Percentiles rank a stretch among this genome's conserved stretches.
Evolutionary conservation across 2,113 vertebrate species (phyloP).

Genomic region (Vidua macroura): DNA sequence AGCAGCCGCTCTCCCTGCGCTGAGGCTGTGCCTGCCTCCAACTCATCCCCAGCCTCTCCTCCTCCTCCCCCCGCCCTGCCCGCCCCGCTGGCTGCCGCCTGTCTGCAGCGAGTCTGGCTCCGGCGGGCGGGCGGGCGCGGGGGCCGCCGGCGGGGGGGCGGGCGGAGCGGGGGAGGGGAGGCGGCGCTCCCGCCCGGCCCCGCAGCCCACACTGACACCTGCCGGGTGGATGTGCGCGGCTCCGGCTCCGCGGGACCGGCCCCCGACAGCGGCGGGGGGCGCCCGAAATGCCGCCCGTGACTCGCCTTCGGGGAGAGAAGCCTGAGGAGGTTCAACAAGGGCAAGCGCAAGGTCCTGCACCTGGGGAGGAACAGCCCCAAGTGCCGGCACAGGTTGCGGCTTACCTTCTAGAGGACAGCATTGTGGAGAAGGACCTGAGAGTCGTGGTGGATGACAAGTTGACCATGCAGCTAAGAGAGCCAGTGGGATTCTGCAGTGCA

Average conservation of each 20-base stretch:
- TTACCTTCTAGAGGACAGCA: background rate
- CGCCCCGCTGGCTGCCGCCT: no score
- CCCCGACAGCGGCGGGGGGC: background rate
- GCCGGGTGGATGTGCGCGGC: slow-evolving; percentile 9
- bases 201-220: slow-evolving; percentile 40
- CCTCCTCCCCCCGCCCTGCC: no score
- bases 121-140: no score
- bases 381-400: background rate
- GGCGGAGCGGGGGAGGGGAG: no score
- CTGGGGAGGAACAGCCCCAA: background rate
- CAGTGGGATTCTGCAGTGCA: background rate
- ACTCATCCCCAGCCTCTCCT: no score
- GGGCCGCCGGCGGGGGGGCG: no score
- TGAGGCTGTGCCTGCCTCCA: no score
- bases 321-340: background rate
- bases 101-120: no score
- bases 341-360: background rate
- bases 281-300: no score
- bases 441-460: no score
- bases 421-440: background rate
- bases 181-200: background rate
- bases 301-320: background rate
- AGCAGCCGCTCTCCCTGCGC: no score
- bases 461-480: background rate
- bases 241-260: background rate